Evolutionary conservation across 2,888 invertebrate species (phyloP).

Genomic region (Spatulosminthurus flaviceps): DNA sequence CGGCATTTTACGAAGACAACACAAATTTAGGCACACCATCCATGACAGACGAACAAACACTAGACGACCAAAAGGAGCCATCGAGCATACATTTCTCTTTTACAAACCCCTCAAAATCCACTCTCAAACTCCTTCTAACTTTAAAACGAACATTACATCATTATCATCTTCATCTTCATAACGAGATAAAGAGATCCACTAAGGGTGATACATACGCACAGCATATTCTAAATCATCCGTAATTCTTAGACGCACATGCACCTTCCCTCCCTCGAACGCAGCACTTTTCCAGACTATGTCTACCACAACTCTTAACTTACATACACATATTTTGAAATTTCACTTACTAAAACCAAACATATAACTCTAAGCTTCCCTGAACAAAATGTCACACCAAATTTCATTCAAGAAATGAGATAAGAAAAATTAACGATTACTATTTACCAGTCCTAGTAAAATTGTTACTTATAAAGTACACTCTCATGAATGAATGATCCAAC

Average conservation of each 20-base stretch:
- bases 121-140: background rate
- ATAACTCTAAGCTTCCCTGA: too few relatives aligned
- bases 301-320: slow-evolving; percentile 42
- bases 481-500: too few relatives aligned
- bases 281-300: slow-evolving; percentile 34
- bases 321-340: slow-evolving; percentile 34
- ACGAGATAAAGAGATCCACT: slow-evolving; percentile 48
- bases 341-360: too few relatives aligned
- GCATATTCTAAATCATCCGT: slow-evolving; percentile 25
- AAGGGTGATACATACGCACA: slow-evolving; percentile 11
- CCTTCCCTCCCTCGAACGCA: too few relatives aligned
- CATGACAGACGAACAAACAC: slow-evolving; percentile 17
- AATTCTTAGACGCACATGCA: slow-evolving; percentile 19
- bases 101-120: slow-evolving; percentile 1
- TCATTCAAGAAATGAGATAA: too few relatives aligned
- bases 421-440: too few relatives aligned
- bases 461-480: too few relatives aligned
- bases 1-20: slow-evolving; percentile 5
- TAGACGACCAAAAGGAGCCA: background rate
- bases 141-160: slow-evolving; percentile 40
- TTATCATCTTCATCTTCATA: slow-evolving; percentile 43
- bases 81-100: background rate
- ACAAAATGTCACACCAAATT: too few relatives aligned
- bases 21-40: slow-evolving; percentile 14
- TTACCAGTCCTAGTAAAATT: too few relatives aligned